These are phyloP conservation scores for Podiceps cristatus DNA, from an alignment of 2,113 vertebrate genomes.

Conservation along the genomic window DNA sequence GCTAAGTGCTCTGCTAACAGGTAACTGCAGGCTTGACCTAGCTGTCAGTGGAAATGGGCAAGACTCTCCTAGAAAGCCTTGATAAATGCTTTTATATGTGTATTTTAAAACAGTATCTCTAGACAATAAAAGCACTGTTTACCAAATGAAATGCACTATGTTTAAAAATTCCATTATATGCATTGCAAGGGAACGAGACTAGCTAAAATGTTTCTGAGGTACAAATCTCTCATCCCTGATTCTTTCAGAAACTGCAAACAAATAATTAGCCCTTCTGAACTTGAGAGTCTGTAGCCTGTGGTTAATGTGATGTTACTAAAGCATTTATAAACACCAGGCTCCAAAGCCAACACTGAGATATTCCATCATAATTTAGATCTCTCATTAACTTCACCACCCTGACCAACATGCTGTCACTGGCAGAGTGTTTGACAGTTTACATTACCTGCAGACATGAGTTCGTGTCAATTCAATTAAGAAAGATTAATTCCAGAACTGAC, in stretches of 20 bases:
- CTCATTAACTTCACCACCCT: slow-evolving; percentile 69
- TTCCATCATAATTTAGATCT: slow-evolving; percentile 65
- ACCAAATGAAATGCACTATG: neutral
- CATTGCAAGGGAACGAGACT: slow-evolving; percentile 1
- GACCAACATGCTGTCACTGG: slow-evolving; percentile 66
- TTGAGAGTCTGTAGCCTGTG: slow-evolving; percentile 2
- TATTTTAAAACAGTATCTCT: neutral
- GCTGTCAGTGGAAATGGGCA: neutral
- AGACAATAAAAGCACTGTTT: neutral
- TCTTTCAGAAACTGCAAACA: slow-evolving; percentile 47
- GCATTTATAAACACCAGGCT: slow-evolving; percentile 65
- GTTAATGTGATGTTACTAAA: slow-evolving; percentile 63
- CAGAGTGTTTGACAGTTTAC: slow-evolving; percentile 69
- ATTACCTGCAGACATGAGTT: slow-evolving; percentile 73
- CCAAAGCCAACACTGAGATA: slow-evolving; percentile 50
- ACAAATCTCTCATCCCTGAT: neutral
- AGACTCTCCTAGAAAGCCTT: neutral
- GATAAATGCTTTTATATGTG: neutral
- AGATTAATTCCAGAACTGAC: slow-evolving; percentile 75
- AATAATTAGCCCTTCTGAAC: slow-evolving; percentile 54
- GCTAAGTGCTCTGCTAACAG: neutral
- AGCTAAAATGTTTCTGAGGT: slow-evolving; percentile 6
- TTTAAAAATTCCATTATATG: neutral
- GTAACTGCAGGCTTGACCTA: neutral
- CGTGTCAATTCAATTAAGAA: slow-evolving; percentile 71